Evolutionary conservation across 2,888 invertebrate species (phyloP), one percentile per base, ranked within the genome.

Genomic region (Coremacera marginata): DNA sequence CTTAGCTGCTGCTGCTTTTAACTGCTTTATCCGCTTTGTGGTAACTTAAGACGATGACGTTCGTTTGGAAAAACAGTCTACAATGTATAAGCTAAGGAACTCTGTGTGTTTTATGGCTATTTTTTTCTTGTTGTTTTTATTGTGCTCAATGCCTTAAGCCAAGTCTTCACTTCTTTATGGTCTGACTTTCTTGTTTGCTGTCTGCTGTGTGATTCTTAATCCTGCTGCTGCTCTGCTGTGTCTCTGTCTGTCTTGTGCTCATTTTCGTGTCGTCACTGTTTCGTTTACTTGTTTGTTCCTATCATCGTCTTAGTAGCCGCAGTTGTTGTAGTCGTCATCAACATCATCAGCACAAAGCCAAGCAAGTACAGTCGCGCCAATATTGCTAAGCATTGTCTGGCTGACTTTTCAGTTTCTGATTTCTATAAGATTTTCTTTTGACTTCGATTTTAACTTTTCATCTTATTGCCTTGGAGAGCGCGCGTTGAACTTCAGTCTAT

Each of bases 251-350:
- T 70, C 51, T 70, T 75, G 27, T 62, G 22, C 55, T 71, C 9
- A 22, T 25, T 77, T 79, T 81, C 70, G 81, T 82, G 83, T 83
- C 83, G 83, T 83, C 83, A 83, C 81, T 81, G 83, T 83, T 83
- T 82, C 82, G 74, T 71, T 71, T 81, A 78, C 81, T 77, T 78
- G 76, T 73, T 77, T 80, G 81, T 81, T 80, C 78, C 76, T 77
- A 81, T 74, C 77, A 65, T 55, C 63, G 74, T 31, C 27, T 62
- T 34, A 19, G n/a, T 62, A 27, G 11, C 16, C 31, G 3, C 11
- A 22, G 14, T 27, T 16, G 16, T 9, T 5, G 31, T 37, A 37
- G 22, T 52, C 71, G 55, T 44, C 22, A 49, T 14, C 44, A 60
- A 73, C 55, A 16, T 16, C 34, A 49, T 31, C 51, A 27, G 49